phyloP scores from a whole-genome alignment of 2,888 invertebrate genomes.

The Tipula helvola region DNA sequence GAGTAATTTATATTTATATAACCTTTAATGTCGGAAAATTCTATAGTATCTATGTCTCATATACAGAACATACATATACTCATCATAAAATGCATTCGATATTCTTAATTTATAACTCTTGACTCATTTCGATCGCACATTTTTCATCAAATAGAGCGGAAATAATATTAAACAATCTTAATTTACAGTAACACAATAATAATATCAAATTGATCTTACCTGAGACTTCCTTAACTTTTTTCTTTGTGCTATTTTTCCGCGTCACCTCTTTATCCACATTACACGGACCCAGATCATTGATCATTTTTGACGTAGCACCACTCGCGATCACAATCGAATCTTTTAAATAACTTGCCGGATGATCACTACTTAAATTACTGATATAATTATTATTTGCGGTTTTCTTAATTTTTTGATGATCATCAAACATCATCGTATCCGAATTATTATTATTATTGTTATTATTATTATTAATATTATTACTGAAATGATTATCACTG shows the following conservation, averaged over 20 bases:
- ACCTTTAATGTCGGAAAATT: background rate
- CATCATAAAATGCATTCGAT: too few relatives aligned
- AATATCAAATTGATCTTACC: background rate
- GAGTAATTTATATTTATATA: background rate
- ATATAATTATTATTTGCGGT: background rate
- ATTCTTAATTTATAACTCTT: too few relatives aligned
- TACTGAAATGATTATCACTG: background rate
- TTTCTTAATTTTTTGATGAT: background rate
- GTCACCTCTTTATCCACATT: background rate
- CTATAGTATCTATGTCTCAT: too few relatives aligned
- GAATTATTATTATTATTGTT: constrained; percentile 7
- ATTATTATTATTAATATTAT: background rate
- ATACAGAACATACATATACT: too few relatives aligned
- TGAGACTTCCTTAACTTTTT: background rate
- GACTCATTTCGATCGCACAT: background rate
- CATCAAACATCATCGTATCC: background rate
- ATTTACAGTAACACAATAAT: background rate
- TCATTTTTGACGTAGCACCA: background rate
- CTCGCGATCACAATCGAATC: background rate
- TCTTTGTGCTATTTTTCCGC: background rate
- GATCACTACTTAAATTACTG: background rate
- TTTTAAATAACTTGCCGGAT: background rate
- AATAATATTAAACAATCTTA: background rate
- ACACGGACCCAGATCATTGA: background rate
- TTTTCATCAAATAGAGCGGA: background rate